Evolutionary conservation across 2,113 vertebrate genomes (phyloP).

Genomic region (Etia nguti): DNA sequence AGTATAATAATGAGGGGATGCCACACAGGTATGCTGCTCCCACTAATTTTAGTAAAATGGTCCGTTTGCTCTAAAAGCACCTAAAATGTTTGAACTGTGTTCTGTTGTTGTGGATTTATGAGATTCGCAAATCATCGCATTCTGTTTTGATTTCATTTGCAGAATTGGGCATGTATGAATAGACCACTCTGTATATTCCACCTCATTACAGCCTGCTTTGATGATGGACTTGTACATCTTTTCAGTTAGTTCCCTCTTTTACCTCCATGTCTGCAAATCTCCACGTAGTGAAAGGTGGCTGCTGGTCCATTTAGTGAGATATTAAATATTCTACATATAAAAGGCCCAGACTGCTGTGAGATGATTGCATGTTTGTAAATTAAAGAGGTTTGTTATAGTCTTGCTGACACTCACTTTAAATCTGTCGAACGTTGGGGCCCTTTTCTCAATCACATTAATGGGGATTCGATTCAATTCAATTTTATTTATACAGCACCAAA

Average conservation of each 20-base stretch:
- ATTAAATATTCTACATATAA: background rate
- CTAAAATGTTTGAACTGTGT: background rate
- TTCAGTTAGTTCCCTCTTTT: background rate
- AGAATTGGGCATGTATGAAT: background rate
- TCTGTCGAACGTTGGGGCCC: background rate
- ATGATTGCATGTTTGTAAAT: background rate
- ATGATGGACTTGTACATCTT: background rate
- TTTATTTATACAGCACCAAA: background rate
- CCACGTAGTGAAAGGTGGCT: background rate
- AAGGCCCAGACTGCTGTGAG: background rate
- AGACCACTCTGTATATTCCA: background rate
- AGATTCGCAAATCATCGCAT: background rate
- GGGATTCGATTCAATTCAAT: background rate
- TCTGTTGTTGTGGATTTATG: background rate
- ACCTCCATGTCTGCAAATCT: background rate
- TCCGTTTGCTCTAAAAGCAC: background rate
- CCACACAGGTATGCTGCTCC: background rate
- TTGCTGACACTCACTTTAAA: background rate
- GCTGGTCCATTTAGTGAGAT: background rate
- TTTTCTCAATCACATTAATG: background rate
- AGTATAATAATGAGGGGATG: background rate
- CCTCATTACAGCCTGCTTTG: background rate
- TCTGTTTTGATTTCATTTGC: background rate
- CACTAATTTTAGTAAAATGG: background rate
- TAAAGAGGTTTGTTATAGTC: background rate